These are phyloP conservation scores for Drosophila auraria DNA, from an alignment of 1,140 invertebrate genomes.

Conservation along the genomic window DNA sequence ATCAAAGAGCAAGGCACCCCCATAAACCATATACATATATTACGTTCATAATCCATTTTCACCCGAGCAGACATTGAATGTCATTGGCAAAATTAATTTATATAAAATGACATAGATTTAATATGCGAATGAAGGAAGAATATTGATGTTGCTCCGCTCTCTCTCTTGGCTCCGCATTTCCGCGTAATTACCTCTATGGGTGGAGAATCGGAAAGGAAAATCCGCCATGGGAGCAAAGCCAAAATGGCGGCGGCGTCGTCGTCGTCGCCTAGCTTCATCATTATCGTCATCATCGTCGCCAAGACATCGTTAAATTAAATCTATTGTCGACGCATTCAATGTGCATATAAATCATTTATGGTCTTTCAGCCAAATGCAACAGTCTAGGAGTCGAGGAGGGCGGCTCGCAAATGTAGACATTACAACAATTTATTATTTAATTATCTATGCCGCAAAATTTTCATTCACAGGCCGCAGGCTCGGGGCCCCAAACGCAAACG, in stretches of 20 bases:
- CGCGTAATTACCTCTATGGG: slow-evolving; percentile 67
- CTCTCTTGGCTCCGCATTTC: slow-evolving; percentile 36
- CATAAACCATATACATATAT: slow-evolving; percentile 19
- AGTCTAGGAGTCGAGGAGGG: not conserved
- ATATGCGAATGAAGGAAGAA: slow-evolving; percentile 44
- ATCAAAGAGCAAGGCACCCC: slow-evolving; percentile 19
- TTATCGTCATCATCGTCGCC: slow-evolving; percentile 54
- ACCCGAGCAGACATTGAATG: slow-evolving; percentile 53
- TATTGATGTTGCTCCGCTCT: slow-evolving; percentile 51
- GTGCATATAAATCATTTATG: slow-evolving; percentile 78
- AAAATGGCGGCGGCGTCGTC: slow-evolving; percentile 57
- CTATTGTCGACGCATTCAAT: slow-evolving; percentile 77
- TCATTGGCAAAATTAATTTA: slow-evolving; percentile 66
- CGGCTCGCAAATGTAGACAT: slow-evolving; percentile 67
- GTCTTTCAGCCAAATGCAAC: slow-evolving; percentile 54
- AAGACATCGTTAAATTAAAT: slow-evolving; percentile 78
- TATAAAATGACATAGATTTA: slow-evolving; percentile 63
- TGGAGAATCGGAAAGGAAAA: slow-evolving; percentile 16
- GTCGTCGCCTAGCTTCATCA: slow-evolving; percentile 17
- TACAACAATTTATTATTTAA: slow-evolving; percentile 79
- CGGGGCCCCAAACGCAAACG: slow-evolving; percentile 18
- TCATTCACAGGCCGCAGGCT: slow-evolving; percentile 59
- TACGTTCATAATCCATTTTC: slow-evolving; percentile 50
- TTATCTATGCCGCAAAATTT: slow-evolving; percentile 77
- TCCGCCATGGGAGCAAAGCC: slow-evolving; percentile 45